Evolutionary conservation across 2,797 vertebrate species (phyloP), one percentile per base, ranked within the genome.

Genomic region (Rhincodon typus): DNA sequence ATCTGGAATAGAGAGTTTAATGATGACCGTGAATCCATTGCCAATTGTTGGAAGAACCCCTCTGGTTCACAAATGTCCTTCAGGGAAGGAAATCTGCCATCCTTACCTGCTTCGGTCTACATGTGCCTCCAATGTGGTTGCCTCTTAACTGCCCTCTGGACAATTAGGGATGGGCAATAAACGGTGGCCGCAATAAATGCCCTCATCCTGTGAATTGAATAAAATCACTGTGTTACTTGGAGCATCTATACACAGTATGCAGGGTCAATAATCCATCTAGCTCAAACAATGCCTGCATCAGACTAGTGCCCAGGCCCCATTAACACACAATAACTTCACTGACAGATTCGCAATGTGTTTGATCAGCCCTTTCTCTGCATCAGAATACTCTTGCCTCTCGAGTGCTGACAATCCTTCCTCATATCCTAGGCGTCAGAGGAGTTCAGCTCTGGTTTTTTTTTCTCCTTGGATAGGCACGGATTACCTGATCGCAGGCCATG

Each of bases 401-500:
- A 15, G 34, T 15, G 34, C 10, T 38, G 10, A 38, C 3, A 82
- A 5, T 38, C n/a, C 77, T 38, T 82, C 6, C 17, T 38, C 77
- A 6, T 42, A 10, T 42, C 34, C 19, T 19, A 21, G 2, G 4
- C 4, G 34, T 79, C 77, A 38, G 8, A 15, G 15, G 38, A 79
- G n/a, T 17, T n/a, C 34, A 82, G n/a, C 38, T 82, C n/a, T 42
- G 38, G 17, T 57, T 42, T 53, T 8, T 4, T 53, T 30, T 8
- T 62, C 57, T 62, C 57, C 57, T n/a, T 4, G 4, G 34, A 34
- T 96, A 99, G 98, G 98, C 95, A 97, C 97, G 94, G 98, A 98
- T 94, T 99, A 99, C 96, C 97, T 99, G 94, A 98, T 99, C 96
- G 98, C 98, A 66, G 98, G 98, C 79, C 98, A 98, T 53, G 98